phyloP scores from a whole-genome alignment of 1,140 invertebrate genomes.

The Cylas formicarius region DNA sequence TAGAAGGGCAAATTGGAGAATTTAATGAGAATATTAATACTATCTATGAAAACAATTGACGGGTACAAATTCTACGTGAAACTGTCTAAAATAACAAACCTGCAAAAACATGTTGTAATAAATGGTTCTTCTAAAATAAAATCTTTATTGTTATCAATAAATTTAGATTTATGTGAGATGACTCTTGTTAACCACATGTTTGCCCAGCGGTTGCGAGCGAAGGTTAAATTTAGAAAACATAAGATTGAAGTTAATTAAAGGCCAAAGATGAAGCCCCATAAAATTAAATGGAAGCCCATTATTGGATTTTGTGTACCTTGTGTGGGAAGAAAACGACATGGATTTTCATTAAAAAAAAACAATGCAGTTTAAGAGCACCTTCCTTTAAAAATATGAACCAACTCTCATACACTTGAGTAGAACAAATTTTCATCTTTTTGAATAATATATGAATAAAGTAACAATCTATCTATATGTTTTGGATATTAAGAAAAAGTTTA shows the following conservation, averaged over 20 bases:
- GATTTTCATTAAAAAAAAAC: background rate
- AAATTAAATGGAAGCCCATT: slow-evolving; percentile 13
- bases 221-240: slow-evolving; percentile 9
- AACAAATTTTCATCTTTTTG: no score
- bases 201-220: background rate
- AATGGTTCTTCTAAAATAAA: slow-evolving; percentile 60
- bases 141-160: slow-evolving; percentile 33
- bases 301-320: slow-evolving; percentile 12
- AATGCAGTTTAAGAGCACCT: slow-evolving; percentile 7
- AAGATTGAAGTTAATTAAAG: slow-evolving; percentile 22
- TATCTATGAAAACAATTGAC: no score
- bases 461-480: no score
- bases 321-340: background rate
- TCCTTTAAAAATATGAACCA: no score
- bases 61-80: no score
- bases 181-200: slow-evolving; percentile 27
- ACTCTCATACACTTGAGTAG: no score
- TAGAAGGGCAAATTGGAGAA: no score
- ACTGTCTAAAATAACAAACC: no score
- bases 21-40: no score
- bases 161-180: slow-evolving; percentile 22
- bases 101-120: slow-evolving; percentile 63
- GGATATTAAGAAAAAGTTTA: no score
- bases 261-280: slow-evolving; percentile 20
- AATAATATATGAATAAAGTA: no score